Evolutionary conservation across 2,888 invertebrate genomes (phyloP), one percentile per base, ranked within the genome.

Genomic region (Trachelus troglodyta): DNA sequence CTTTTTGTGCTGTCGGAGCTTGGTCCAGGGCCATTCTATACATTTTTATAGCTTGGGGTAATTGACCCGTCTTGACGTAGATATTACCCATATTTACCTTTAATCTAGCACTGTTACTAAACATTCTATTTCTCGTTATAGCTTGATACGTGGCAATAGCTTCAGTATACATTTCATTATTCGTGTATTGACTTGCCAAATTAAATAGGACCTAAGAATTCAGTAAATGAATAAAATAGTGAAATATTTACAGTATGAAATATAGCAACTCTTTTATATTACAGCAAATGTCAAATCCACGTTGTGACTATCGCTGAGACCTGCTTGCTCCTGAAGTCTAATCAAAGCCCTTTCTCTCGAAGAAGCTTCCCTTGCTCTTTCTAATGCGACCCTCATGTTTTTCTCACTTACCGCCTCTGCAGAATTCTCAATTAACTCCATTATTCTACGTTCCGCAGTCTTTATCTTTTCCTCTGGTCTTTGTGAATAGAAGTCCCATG

Each of bases 31-130:
- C 99, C 99, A 99, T 99, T 85, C 99, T 94, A 90, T 98, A 99
- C 93, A 98, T 95, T 93, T 99, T 99, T 79, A 99, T 95, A 0
- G 99, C 99, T 92, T 98, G 98, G 23, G 96, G 95, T 89, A 96
- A 98, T 87, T 97, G 95, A 83, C 97, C 98, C 94, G 98, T 97
- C 92, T 97, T 97, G 88, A 97, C 97, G 92, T 98, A 98, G 87
- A 99, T 98, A 90, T 99, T 99, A 1, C 99, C 99, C 96, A 99
- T 99, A 91, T 99, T 99, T 0, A 99, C 96, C 93, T 98, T 98
- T 12, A 99, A 93, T 81, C 98, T 94, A 87, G 98, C 97, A 69
- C 98, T 97, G 90, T 98, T 98, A 74, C 95, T 96, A 90, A 99
- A 98, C 93, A 98, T 95, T 91, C 97, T 96, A 90, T 99, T 99